phyloP scores from a whole-genome alignment of 2,113 vertebrate species.

The Taxidea taxus region DNA sequence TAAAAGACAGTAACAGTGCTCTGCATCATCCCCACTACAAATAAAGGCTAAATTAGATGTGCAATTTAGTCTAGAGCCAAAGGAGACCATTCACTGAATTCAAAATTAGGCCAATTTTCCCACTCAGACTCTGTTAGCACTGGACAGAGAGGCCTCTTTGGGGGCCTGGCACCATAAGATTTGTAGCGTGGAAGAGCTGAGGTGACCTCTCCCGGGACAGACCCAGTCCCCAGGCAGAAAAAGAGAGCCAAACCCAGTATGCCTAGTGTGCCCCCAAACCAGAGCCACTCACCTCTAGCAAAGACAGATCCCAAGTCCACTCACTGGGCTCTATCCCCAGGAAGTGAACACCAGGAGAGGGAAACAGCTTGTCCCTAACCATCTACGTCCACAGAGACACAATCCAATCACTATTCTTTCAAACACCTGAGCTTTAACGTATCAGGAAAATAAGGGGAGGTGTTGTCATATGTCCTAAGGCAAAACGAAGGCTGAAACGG shows the following conservation, averaged over 20 bases:
- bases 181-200: background rate
- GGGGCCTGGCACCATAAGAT: background rate
- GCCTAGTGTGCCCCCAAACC: background rate
- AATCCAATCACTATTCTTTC: background rate
- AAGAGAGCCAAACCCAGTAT: background rate
- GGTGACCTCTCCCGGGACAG: background rate
- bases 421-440: background rate
- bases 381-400: background rate
- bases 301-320: background rate
- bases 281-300: too few relatives aligned
- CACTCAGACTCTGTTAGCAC: background rate
- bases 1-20: background rate
- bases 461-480: too few relatives aligned
- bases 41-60: background rate
- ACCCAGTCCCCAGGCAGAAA: background rate
- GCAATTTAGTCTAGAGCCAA: background rate
- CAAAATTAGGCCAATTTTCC: background rate
- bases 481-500: background rate
- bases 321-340: too few relatives aligned
- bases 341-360: background rate
- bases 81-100: background rate
- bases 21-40: background rate
- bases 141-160: accelerated
- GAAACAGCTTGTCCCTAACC: background rate
- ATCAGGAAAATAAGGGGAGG: background rate